A percentile compares a stretch with the other conserved stretches of the same genome.
These are phyloP conservation scores for Diplodus puntazzo DNA, from an alignment of 2,797 vertebrate genomes.

Conservation along the genomic window DNA sequence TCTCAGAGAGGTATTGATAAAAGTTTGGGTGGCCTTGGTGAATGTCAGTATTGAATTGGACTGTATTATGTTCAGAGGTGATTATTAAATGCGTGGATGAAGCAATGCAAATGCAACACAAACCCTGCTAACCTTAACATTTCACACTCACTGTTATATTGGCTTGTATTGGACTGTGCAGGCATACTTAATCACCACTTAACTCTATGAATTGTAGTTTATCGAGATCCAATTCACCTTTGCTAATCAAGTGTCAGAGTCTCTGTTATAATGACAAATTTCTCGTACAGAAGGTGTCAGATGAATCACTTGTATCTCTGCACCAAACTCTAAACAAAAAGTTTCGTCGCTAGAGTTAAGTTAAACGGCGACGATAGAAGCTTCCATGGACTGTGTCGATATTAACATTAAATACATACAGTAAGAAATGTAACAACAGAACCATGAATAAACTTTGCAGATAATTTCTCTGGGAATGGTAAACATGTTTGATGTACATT, in stretches of 20 bases:
- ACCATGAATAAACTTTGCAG: not conserved
- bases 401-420: not conserved
- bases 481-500: not conserved
- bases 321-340: not conserved
- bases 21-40: not conserved
- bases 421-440: not conserved
- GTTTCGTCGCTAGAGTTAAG: not conserved
- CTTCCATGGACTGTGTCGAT: not conserved
- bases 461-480: not conserved
- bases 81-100: not conserved
- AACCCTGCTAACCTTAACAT: not conserved
- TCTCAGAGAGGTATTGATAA: not conserved
- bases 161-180: constrained; percentile 11
- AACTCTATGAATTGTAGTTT: constrained; percentile 19
- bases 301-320: not conserved
- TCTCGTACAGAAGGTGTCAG: not conserved
- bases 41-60: not conserved
- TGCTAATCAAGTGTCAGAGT: constrained; percentile 5
- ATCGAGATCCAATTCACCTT: constrained; percentile 10
- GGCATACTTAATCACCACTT: constrained; percentile 30
- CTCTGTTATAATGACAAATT: constrained; percentile 12
- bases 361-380: not conserved
- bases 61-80: not conserved
- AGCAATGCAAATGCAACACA: not conserved
- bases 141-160: not conserved